A percentile compares a stretch with the other conserved stretches of the same genome.
Evolutionary conservation across 2,888 invertebrate genomes (phyloP).

Genomic region (Campoplex nolae): DNA sequence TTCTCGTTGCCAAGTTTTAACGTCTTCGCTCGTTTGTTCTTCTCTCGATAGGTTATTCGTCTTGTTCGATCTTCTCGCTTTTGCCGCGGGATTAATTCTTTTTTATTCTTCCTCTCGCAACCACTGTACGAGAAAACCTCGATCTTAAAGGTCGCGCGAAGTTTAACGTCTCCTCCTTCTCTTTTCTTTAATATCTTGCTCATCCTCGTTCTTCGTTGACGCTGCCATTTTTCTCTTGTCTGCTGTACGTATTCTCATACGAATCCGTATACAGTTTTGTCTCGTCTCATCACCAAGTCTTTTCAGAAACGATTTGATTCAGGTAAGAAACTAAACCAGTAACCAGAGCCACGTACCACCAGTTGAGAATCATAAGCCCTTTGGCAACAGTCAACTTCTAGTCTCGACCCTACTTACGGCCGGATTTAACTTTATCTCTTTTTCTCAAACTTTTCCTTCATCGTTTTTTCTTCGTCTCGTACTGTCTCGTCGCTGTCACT

Average conservation of each 20-base stretch:
- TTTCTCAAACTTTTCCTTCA: background rate
- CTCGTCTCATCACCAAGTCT: conserved; percentile 19
- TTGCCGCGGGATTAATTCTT: conserved; percentile 6
- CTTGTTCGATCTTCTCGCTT: conserved; percentile 29
- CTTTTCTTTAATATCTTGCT: conserved; percentile 39
- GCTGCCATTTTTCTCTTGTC: conserved; percentile 20
- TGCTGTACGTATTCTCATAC: conserved; percentile 7
- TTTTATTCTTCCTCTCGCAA: conserved; percentile 13
- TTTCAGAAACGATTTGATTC: conserved; percentile 29
- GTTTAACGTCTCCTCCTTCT: conserved; percentile 20
- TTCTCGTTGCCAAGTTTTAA: conserved; percentile 24
- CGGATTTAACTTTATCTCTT: conserved; percentile 58
- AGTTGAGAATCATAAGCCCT: conserved; percentile 22
- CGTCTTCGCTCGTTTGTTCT: conserved; percentile 39
- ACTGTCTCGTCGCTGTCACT: conserved; percentile 19
- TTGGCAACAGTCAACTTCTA: conserved; percentile 34
- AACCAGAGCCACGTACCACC: background rate
- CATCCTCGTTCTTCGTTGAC: conserved; percentile 25
- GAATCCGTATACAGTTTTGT: background rate
- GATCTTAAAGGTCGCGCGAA: conserved; percentile 33
- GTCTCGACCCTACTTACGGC: conserved; percentile 60
- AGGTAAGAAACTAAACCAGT: conserved; percentile 57
- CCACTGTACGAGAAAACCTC: conserved; percentile 2
- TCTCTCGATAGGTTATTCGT: conserved; percentile 45
- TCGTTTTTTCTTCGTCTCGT: conserved; percentile 15